Evolutionary conservation across 2,113 vertebrate genomes (phyloP), one percentile per base, ranked within the genome.

Genomic region (Chloropsis hardwickii): DNA sequence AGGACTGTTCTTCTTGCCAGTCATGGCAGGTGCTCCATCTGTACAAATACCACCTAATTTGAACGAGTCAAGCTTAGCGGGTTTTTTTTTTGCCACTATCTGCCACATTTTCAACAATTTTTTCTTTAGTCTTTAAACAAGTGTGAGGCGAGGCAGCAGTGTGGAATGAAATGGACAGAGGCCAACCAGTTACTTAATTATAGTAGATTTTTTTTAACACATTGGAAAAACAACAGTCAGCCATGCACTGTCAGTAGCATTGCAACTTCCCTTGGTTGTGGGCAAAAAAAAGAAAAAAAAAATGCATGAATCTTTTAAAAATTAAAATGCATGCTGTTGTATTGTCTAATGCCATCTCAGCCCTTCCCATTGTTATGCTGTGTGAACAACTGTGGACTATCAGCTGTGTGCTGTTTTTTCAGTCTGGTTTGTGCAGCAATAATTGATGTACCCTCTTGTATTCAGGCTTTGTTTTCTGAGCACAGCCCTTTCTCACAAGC

Each of bases 21-120:
- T 96, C 89, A 42, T 29, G 86, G 89, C 94, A 95, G 93, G 94
- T 95, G 89, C 78, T 96, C 89, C 89, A 94, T 96, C 94, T 97
- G 89, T 88, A 87, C 91, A 91, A 85, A 89, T 94, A 71, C 53
- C 54, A 65, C 91, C 77, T 94, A 89, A 81, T 94, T 89, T 91
- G 48, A 94, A 81, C 23, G 2, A 95, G 70, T 81, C 81, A 87
- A 72, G 76, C 86, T 84, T 89, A 84, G 73, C 22, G 12, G 7
- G 17, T 19, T 86, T 87, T 85, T 91, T 74, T 67, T 27, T 8
- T 4, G 21, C 12, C 61, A 33, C 88, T 95, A 91, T 94, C 76
- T 92, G 76, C 91, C 56, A 88, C 80, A 53, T 93, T 93, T 94
- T 92, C 67, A 62, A 84, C 62, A 86, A 44, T 51, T 86, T 95